These are phyloP conservation scores for Trachelus iudaicus DNA, from an alignment of 2,888 invertebrate genomes.

Conservation along the genomic window DNA sequence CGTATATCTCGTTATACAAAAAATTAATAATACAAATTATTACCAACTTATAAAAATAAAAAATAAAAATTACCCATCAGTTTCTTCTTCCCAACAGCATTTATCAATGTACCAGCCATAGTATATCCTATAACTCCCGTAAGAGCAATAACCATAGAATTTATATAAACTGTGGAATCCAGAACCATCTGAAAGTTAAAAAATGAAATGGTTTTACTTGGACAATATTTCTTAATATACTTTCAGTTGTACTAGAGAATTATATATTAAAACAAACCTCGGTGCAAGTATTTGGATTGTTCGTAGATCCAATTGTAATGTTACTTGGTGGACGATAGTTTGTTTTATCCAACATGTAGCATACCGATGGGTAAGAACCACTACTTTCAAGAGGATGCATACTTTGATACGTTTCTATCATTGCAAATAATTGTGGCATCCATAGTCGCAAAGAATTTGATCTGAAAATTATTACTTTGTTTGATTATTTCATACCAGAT, in stretches of 20 bases:
- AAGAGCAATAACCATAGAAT: constrained; percentile 75
- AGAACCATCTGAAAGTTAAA: constrained; percentile 62
- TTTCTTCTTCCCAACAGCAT: constrained; percentile 68
- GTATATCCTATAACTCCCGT: constrained; percentile 74
- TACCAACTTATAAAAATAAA: neutral
- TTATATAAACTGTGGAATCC: constrained; percentile 73
- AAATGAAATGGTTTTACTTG: no score
- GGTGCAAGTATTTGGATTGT: no score
- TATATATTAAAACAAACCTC: no score
- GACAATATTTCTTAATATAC: no score
- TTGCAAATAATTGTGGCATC: constrained; percentile 88
- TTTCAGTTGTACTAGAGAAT: no score
- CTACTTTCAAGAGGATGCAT: constrained; percentile 33
- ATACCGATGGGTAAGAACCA: constrained; percentile 43
- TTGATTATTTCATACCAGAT: no score
- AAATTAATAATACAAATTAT: neutral
- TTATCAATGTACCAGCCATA: constrained; percentile 70
- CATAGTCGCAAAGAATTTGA: constrained; percentile 87
- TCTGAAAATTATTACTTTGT: constrained; percentile 62
- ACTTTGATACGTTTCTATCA: constrained; percentile 68
- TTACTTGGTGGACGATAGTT: neutral
- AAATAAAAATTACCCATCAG: constrained; percentile 66
- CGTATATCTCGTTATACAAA: neutral
- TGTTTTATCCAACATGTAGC: constrained; percentile 42
- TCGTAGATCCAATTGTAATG: no score